phyloP scores from a whole-genome alignment of 30 jellyfish, hydroid and myxozoan species.

The Turritopsis dohrnii region DNA sequence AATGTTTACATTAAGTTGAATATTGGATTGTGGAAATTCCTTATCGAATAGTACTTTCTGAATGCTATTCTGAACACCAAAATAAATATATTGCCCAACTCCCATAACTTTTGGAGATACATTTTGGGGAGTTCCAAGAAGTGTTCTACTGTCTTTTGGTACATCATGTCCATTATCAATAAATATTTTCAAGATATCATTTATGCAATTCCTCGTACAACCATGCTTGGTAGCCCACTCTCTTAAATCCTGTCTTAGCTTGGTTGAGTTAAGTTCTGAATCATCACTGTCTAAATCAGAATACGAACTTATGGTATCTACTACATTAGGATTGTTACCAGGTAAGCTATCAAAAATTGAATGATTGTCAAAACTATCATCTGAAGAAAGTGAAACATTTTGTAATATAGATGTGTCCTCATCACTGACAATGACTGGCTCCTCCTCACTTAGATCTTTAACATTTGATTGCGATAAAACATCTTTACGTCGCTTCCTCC shows the following conservation, averaged over 20 bases:
- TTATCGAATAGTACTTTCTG: background rate
- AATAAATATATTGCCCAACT: slow-evolving; percentile 14
- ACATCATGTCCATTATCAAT: background rate
- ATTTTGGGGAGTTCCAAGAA: background rate
- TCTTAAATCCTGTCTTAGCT: background rate
- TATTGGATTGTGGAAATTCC: background rate
- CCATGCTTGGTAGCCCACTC: background rate
- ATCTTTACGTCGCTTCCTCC: background rate
- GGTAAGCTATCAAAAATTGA: background rate
- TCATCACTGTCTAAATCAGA: background rate
- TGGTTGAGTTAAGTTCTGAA: background rate
- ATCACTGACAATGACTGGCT: background rate
- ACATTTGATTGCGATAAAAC: background rate
- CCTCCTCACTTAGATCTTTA: background rate
- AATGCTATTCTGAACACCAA: slow-evolving; percentile 8
- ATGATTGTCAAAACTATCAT: background rate
- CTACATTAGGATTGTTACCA: background rate
- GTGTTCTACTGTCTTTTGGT: slow-evolving; percentile 24
- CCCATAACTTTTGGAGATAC: background rate
- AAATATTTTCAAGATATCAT: background rate
- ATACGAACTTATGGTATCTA: background rate
- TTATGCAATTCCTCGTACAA: background rate
- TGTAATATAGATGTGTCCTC: background rate
- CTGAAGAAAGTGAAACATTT: background rate
- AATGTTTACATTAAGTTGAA: slow-evolving; percentile 14